A percentile compares a stretch with the other conserved stretches of the same genome.
Conservation (phyloP, 2,797 vertebrate genomes). For the Steatocranus sp. region DNA sequence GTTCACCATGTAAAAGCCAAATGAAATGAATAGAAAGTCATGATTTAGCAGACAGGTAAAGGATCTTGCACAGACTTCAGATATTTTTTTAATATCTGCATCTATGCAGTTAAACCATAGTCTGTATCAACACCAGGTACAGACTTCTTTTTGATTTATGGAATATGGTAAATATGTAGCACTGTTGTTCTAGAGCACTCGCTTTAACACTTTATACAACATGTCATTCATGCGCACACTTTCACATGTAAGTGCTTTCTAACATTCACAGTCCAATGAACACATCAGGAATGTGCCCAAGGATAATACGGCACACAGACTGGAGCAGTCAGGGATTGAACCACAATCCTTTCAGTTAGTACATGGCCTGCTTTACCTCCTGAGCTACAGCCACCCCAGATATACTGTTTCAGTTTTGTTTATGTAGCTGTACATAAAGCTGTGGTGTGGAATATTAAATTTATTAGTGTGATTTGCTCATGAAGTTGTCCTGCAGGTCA, state of each 20-base stretch:
- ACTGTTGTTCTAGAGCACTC: fast-evolving
- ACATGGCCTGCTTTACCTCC: too few relatives aligned
- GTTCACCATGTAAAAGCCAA: slow-evolving; percentile 1
- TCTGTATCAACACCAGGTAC: background rate
- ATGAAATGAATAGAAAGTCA: slow-evolving; percentile 22
- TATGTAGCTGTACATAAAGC: background rate
- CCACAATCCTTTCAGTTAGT: too few relatives aligned
- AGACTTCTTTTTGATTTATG: background rate
- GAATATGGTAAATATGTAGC: background rate
- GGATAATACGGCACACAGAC: background rate
- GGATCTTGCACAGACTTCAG: background rate
- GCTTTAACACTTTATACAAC: background rate
- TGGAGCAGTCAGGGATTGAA: background rate
- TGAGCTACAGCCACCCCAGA: too few relatives aligned
- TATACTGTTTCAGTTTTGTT: background rate
- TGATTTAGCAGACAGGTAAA: slow-evolving; percentile 3
- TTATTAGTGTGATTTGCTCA: background rate
- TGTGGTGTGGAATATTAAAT: background rate
- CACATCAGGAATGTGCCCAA: fast-evolving
- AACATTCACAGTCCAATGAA: background rate
- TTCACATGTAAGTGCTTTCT: fast-evolving
- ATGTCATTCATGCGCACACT: background rate
- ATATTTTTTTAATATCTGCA: background rate
- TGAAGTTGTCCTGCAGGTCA: too few relatives aligned
- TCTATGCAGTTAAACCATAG: background rate